Conservation (phyloP, 1,140 invertebrate genomes). For the Zaprionus ornatus region DNA sequence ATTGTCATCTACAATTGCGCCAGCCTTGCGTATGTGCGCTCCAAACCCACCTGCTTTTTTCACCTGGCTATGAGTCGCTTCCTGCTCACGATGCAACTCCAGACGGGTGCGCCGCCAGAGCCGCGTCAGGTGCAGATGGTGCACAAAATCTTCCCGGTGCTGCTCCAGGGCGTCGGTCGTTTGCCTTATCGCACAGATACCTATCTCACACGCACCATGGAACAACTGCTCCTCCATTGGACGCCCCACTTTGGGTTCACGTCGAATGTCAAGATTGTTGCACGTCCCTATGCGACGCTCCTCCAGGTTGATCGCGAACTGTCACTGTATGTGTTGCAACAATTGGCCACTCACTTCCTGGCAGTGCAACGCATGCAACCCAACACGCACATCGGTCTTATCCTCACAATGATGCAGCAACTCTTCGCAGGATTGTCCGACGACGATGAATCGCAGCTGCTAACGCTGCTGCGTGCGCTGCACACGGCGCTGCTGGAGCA, state of each 20-base stretch:
- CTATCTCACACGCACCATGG: constrained; percentile 69
- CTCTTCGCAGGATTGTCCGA: constrained; percentile 32
- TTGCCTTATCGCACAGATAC: constrained; percentile 73
- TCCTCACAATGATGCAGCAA: constrained; percentile 68
- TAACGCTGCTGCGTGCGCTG: constrained; percentile 55
- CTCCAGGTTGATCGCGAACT: constrained; percentile 64
- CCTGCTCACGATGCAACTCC: constrained; percentile 68
- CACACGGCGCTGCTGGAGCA: constrained; percentile 70
- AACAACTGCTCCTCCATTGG: constrained; percentile 75
- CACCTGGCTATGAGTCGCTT: constrained; percentile 76
- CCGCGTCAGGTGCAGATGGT: constrained; percentile 60
- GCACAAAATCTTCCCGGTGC: constrained; percentile 80
- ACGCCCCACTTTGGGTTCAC: constrained; percentile 74
- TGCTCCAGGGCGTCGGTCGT: constrained; percentile 74
- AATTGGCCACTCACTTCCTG: constrained; percentile 63
- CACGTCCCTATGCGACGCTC: constrained; percentile 60
- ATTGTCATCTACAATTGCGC: constrained; percentile 82
- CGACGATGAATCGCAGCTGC: constrained; percentile 35
- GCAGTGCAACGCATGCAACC: constrained; percentile 71
- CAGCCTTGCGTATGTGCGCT: constrained; percentile 68
- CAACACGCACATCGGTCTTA: constrained; percentile 58
- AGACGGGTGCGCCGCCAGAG: constrained; percentile 67
- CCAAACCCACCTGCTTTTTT: constrained; percentile 79
- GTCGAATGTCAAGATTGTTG: constrained; percentile 58
- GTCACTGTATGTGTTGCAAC: constrained; percentile 63